Conservation (phyloP, 2,113 vertebrate genomes). For the Mastomys natalensis region DNA sequence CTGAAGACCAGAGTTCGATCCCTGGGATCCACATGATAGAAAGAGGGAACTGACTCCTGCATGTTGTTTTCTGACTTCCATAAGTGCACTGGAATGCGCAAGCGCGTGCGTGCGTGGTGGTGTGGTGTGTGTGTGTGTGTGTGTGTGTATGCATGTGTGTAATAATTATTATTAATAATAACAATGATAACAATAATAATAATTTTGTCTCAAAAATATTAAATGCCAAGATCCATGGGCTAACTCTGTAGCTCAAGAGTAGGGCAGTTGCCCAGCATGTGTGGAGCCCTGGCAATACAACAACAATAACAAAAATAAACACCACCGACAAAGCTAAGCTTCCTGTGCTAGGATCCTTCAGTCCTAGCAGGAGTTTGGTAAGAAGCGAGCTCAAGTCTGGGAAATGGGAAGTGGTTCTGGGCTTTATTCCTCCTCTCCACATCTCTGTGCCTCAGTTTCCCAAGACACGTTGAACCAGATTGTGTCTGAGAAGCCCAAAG, state of each 20-base stretch:
- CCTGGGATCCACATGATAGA: not conserved
- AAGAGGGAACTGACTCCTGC: not conserved
- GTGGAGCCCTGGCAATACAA: not conserved
- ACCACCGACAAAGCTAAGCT: not conserved
- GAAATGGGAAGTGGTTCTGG: not conserved
- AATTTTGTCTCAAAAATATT: not conserved
- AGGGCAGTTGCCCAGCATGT: not conserved
- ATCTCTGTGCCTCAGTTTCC: constrained; percentile 19
- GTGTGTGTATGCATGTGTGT: not conserved
- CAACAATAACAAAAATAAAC: not conserved
- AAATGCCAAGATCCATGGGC: not conserved
- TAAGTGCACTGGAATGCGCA: not conserved
- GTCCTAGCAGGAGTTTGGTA: not conserved
- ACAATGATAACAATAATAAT: not conserved
- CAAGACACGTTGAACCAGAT: not conserved
- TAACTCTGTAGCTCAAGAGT: not conserved
- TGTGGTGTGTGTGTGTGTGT: not conserved
- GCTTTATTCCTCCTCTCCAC: not conserved
- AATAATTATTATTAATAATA: not conserved
- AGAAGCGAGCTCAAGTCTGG: not conserved
- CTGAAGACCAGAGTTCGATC: not conserved
- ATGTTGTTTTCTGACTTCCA: not conserved
- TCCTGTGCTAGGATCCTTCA: not conserved
- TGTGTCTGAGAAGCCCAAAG: not conserved
- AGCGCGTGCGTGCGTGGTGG: too few relatives aligned